Base-by-base conservation (phyloP, 2,888 invertebrate species). In the Eristalis arbustorum region DNA sequence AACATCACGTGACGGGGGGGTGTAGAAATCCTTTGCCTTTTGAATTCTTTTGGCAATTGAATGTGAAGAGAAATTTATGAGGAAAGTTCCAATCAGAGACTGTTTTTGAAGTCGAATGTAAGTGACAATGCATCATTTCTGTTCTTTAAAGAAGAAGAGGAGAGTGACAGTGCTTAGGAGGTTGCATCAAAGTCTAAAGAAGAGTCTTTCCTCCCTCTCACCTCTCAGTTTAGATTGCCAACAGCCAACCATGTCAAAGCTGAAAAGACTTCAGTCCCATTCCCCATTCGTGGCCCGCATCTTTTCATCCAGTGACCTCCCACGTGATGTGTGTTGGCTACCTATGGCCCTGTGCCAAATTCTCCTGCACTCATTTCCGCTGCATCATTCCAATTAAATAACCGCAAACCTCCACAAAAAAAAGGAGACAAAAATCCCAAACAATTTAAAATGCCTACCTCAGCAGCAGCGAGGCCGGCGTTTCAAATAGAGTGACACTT, bases 351-450 rank as follows among this genome's bases (percentile, higher is more conserved):
- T 0, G 25, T 61, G 82, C 85, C 85, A 85, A 28, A 49, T 34
- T 22, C 8, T 59, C 23, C 13, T 77, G 42, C 31, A 68, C 42
- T 77, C 40, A 40, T 82, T 87, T 69, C 66, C 61, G 74, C 77
- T 87, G 85, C 82, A 87, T 71, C 76, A 78, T 78, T 37, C 67
- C 87, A 87, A 87, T 83, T 73, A 69, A 83, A 67, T 66, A 75
- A 76, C 83, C 83, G 23, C 74, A 87, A 78, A 23, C 4, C 14
- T 25, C 10, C 49, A 13, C 61, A 40, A 18, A 49, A 31, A 49
- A 8, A 18, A 4, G 18, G 13, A 42, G 18, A 71, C 62, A 25
- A 22, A 28, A 68, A 37, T n/a, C 13, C 18, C 34, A 25, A 74
- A 66, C 71, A 83, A 75, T 72, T 75, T 68, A 71, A 78, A 79